A percentile compares a stretch with the other conserved stretches of the same genome.
These are phyloP conservation scores for Brenthis hecate DNA, from an alignment of 2,888 invertebrate genomes.

Conservation along the genomic window DNA sequence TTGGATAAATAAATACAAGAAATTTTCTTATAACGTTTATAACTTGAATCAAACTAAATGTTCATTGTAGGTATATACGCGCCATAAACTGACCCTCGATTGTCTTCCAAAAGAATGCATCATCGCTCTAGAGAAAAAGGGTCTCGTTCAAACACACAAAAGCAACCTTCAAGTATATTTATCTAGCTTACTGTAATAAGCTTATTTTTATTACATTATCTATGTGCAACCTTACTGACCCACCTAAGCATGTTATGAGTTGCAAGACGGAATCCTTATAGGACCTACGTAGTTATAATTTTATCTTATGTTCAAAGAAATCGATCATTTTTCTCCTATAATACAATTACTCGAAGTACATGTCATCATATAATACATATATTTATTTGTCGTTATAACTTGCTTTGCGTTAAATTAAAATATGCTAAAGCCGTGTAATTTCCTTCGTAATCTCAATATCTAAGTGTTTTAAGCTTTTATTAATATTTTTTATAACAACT, in stretches of 20 bases:
- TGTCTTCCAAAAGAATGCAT: conserved; percentile 28
- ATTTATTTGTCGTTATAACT: not conserved
- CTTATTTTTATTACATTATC: conserved; percentile 43
- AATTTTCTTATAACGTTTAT: no score
- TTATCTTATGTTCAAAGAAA: conserved; percentile 29
- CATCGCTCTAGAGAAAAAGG: conserved; percentile 25
- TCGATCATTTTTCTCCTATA: conserved; percentile 7
- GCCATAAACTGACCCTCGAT: not conserved
- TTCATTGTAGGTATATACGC: not conserved
- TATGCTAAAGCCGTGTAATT: not conserved
- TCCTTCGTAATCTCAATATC: no score
- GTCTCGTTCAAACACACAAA: conserved; percentile 17
- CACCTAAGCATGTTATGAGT: conserved; percentile 24
- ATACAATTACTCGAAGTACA: conserved; percentile 6
- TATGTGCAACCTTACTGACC: conserved; percentile 37
- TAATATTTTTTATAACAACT: no score
- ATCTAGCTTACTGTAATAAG: conserved; percentile 42
- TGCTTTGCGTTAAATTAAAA: not conserved
- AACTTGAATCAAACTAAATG: not conserved
- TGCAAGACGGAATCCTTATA: conserved; percentile 36
- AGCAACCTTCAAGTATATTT: conserved; percentile 40
- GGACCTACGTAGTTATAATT: conserved; percentile 24
- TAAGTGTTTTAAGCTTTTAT: no score
- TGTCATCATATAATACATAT: not conserved
- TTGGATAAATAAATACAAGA: no score